Percentiles rank a stretch among this genome's conserved stretches.
phyloP scores from a whole-genome alignment of 1,140 invertebrate species.

The Hypothenemus hampei region DNA sequence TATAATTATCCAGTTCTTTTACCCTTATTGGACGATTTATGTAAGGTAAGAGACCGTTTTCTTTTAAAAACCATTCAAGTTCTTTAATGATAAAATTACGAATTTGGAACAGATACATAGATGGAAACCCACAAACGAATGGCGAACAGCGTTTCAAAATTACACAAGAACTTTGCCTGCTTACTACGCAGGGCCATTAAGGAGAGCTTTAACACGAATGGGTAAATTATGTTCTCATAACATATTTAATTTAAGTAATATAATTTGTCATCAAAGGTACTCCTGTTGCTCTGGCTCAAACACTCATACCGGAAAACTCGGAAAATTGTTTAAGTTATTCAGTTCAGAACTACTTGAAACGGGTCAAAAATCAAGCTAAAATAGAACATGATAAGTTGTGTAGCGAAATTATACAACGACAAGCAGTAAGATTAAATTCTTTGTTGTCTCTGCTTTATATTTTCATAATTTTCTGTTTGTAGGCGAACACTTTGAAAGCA shows the following conservation, averaged over 20 bases:
- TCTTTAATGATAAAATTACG: not conserved
- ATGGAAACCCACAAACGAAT: constrained; percentile 84
- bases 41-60: constrained; percentile 53
- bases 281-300: constrained; percentile 71
- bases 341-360: constrained; percentile 91
- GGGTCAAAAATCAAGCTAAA: constrained; percentile 94
- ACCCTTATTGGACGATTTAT: constrained; percentile 88
- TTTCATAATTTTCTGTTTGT: constrained; percentile 20
- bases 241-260: not conserved
- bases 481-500: constrained; percentile 36
- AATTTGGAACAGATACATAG: constrained; percentile 60
- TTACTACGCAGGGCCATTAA: constrained; percentile 85
- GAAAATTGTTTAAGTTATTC: constrained; percentile 91
- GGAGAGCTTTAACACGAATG: constrained; percentile 87
- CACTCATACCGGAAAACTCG: constrained; percentile 83
- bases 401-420: constrained; percentile 42
- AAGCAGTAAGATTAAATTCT: constrained; percentile 34
- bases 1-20: constrained; percentile 97
- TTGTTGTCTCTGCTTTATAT: not conserved
- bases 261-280: constrained; percentile 44
- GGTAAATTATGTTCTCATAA: constrained; percentile 48
- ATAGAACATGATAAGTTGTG: constrained; percentile 90
- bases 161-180: constrained; percentile 93
- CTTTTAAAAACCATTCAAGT: not conserved
- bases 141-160: constrained; percentile 85